phyloP scores from a whole-genome alignment of 2,888 invertebrate species.

The Pammene aurita region DNA sequence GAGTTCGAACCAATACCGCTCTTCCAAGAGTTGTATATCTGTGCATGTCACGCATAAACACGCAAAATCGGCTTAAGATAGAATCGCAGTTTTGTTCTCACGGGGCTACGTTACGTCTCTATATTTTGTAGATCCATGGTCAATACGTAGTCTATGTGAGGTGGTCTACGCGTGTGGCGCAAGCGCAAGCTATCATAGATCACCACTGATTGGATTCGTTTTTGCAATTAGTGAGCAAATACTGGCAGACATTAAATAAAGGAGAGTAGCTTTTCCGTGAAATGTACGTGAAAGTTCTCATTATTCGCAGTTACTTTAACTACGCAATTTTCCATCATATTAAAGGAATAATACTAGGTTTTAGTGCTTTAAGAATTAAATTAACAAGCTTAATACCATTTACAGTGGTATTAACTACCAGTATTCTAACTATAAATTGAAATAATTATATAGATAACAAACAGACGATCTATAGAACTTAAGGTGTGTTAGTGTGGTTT shows the following conservation, averaged over 20 bases:
- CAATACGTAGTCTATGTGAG: not conserved
- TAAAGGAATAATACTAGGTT: not conserved
- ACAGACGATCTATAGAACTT: not conserved
- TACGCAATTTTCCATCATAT: not conserved
- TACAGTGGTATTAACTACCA: not conserved
- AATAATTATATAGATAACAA: not conserved
- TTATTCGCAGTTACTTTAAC: not conserved
- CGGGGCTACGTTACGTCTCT: too few relatives aligned
- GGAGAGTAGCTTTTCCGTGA: constrained; percentile 2
- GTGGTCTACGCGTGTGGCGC: constrained; percentile 57
- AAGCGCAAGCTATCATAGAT: constrained; percentile 54
- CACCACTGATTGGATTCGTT: constrained; percentile 41
- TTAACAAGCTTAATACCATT: not conserved
- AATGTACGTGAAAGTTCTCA: constrained; percentile 7
- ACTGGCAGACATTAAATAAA: constrained; percentile 7
- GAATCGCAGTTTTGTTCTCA: too few relatives aligned
- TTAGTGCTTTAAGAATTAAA: constrained; percentile 1
- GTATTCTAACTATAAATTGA: constrained; percentile 1
- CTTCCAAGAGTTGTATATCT: too few relatives aligned
- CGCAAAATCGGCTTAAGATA: too few relatives aligned
- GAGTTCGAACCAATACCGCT: too few relatives aligned
- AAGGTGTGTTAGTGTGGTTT: not conserved
- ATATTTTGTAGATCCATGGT: not conserved
- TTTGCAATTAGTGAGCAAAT: constrained; percentile 45
- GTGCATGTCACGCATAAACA: too few relatives aligned